phyloP scores from a whole-genome alignment of 2,888 invertebrate species.

The Belgica antarctica region DNA sequence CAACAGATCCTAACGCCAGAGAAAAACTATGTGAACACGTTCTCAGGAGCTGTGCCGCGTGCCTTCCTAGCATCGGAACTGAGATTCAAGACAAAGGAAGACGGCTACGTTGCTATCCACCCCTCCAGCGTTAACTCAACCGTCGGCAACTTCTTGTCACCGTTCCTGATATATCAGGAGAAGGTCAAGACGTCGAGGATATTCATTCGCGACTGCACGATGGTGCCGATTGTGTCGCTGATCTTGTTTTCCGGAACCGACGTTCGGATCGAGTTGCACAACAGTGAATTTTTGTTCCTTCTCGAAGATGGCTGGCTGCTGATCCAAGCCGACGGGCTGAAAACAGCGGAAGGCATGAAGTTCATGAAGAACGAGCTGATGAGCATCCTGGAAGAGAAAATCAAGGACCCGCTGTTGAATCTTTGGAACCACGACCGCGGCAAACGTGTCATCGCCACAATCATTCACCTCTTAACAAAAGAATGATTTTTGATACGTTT shows the following conservation, averaged over 20 bases:
- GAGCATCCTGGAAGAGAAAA: slow-evolving; percentile 77
- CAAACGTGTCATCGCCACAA: slow-evolving; percentile 71
- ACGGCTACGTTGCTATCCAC: slow-evolving; percentile 71
- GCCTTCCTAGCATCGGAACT: slow-evolving; percentile 69
- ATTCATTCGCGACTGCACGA: slow-evolving; percentile 76
- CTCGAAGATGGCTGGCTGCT: slow-evolving; percentile 81
- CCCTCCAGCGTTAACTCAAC: slow-evolving; percentile 74
- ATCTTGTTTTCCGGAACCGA: slow-evolving; percentile 72
- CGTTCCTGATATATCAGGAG: slow-evolving; percentile 78
- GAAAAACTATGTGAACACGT: slow-evolving; percentile 70
- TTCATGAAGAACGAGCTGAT: slow-evolving; percentile 73
- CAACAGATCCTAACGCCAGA: slow-evolving; percentile 65
- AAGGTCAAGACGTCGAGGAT: slow-evolving; percentile 77
- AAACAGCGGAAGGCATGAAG: slow-evolving; percentile 81
- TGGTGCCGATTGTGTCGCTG: slow-evolving; percentile 73
- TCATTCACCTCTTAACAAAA: slow-evolving; percentile 67
- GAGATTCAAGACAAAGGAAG: slow-evolving; percentile 70
- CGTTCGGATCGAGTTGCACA: slow-evolving; percentile 69
- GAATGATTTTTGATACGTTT: no score
- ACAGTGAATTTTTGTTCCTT: slow-evolving; percentile 69
- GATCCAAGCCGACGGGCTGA: slow-evolving; percentile 69
- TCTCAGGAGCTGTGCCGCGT: slow-evolving; percentile 71
- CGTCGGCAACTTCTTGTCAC: slow-evolving; percentile 66
- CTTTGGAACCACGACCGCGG: slow-evolving; percentile 71
- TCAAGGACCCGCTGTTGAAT: slow-evolving; percentile 75